These are phyloP conservation scores for Australoheros scitulus DNA, from an alignment of 2,113 vertebrate species.

Conservation along the genomic window DNA sequence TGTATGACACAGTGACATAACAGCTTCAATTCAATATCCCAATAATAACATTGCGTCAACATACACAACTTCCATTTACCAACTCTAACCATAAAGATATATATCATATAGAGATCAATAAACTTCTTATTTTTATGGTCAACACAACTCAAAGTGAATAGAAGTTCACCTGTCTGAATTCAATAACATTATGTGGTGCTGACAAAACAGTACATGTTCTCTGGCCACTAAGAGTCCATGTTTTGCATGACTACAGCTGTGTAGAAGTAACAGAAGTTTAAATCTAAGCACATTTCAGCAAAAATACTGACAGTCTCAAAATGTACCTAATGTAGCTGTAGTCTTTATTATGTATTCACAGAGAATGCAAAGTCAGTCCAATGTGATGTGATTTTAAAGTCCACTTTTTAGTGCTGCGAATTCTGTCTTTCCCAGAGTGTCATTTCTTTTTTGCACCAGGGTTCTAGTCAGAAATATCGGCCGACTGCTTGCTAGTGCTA, in stretches of 20 bases:
- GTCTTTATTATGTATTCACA: neutral
- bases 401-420: neutral
- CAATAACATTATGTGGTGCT: neutral
- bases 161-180: slow-evolving; percentile 2
- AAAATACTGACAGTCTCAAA: neutral
- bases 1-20: slow-evolving; percentile 32
- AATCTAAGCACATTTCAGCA: neutral
- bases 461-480: too few relatives aligned
- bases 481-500: too few relatives aligned
- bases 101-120: slow-evolving; percentile 25
- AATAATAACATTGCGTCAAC: slow-evolving; percentile 37
- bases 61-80: slow-evolving; percentile 26
- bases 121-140: slow-evolving; percentile 15
- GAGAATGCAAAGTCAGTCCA: neutral
- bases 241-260: neutral
- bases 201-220: neutral
- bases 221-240: neutral
- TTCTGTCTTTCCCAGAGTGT: neutral
- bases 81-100: slow-evolving; percentile 12
- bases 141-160: neutral
- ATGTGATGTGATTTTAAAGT: neutral
- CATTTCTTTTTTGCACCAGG: neutral
- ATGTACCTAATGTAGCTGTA: neutral
- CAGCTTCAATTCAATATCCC: slow-evolving; percentile 33
- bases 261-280: neutral